Percentiles rank a stretch among this genome's conserved stretches.
phyloP scores from a whole-genome alignment of 2,888 invertebrate genomes.

The Meiosimyza decipiens region DNA sequence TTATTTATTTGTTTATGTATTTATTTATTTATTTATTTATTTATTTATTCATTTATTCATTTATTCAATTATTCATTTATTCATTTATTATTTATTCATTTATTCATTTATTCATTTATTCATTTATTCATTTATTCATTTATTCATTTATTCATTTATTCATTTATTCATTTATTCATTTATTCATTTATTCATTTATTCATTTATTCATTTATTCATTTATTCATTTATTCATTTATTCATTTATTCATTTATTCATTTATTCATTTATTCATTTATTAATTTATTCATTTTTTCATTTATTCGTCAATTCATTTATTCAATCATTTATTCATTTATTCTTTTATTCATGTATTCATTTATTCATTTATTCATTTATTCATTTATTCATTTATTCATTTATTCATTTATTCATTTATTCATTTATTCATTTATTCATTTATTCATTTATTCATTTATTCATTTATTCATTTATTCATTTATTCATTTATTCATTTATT shows the following conservation, averaged over 20 bases:
- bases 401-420: slow-evolving; percentile 3
- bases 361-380: not conserved
- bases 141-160: not conserved
- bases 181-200: no score
- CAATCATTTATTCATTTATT: not conserved
- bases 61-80: not conserved
- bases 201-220: no score
- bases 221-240: no score
- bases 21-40: not conserved
- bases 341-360: not conserved
- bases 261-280: not conserved
- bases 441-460: not conserved
- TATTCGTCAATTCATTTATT: not conserved
- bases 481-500: not conserved
- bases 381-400: slow-evolving; percentile 9
- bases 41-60: not conserved
- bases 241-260: no score
- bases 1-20: no score
- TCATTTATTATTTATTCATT: not conserved
- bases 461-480: not conserved
- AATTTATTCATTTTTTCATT: slow-evolving; percentile 1
- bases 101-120: not conserved
- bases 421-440: not conserved
- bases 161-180: not conserved
- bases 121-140: slow-evolving; percentile 12